Evolutionary conservation across 2,888 invertebrate genomes (phyloP), one percentile per base, ranked within the genome.

Genomic region (Agonopterix subpropinquella): DNA sequence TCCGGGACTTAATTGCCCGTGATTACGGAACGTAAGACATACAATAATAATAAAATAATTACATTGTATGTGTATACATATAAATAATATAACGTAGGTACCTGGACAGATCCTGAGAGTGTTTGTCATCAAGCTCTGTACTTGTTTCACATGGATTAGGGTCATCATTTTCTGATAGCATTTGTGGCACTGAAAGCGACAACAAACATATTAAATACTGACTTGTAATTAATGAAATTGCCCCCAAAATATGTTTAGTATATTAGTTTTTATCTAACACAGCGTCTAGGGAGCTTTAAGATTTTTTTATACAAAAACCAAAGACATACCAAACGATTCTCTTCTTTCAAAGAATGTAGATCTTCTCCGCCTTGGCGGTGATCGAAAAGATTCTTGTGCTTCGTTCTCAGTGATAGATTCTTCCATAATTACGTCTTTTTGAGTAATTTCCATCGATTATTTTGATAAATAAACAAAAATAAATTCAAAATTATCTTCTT

Each of bases 291-390:
- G 7, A 28, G 5, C 5, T 28, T 28, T 28, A 5, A 5, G 28
- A 28, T 28, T 28, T 28, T 28, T 28, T 28, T 28, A 5, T 28
- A 28, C 5, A 28, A 28, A 28, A 28, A 13, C 1, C 28, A 28
- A 28, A n/a, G n/a, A 28, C 28, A 5, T 41, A 85, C 86, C 76
- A 57, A 82, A 57, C 41, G 86, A 86, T 57, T 85, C 81, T 50
- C 86, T 71, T 56, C 78, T 73, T 59, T 83, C 82, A 56, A 87
- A 87, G 55, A 87, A 87, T 9, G 86, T 86, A 41, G 87, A 87
- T 35, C 86, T 70, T 65, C 86, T 73, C 49, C 86, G 71, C 45
- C 78, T 68, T 11, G 86, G 86, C 39, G 86, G 86, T 10, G 85
- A 85, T 11, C 67, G 68, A 64, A 82, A 75, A 11, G 78, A 66